Evolutionary conservation across 2,797 vertebrate genomes (phyloP).

Genomic region (Lepilemur ruficaudatus): DNA sequence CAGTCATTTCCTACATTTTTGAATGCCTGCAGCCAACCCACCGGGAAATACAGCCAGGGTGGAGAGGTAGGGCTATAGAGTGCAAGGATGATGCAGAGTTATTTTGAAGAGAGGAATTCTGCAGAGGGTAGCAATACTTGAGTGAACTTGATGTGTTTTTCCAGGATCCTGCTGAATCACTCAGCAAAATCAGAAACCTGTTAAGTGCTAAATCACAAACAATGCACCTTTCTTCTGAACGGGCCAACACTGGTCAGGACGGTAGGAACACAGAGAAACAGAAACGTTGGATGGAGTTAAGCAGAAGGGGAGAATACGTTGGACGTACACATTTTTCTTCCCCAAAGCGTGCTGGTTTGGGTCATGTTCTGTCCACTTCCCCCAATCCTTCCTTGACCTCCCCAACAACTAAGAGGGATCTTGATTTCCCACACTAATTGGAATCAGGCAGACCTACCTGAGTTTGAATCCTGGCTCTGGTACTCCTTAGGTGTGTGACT

Average conservation of each 20-base stretch:
- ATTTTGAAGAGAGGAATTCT: background rate
- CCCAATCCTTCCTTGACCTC: background rate
- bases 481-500: background rate
- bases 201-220: background rate
- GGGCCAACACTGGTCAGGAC: background rate
- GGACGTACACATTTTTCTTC: background rate
- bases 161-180: background rate
- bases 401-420: too few relatives aligned
- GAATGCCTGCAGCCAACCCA: background rate
- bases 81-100: background rate
- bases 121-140: background rate
- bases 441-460: background rate
- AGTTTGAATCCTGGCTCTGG: background rate
- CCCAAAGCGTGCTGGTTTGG: background rate
- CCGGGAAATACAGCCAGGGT: background rate
- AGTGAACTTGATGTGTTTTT: background rate
- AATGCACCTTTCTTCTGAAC: background rate
- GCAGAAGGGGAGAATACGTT: background rate
- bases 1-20: background rate
- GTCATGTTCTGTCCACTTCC: background rate
- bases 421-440: background rate
- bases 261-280: background rate
- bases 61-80: background rate
- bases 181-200: background rate
- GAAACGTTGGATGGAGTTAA: background rate